phyloP scores from a whole-genome alignment of 2,113 vertebrate genomes.

The Anguilla rostrata region DNA sequence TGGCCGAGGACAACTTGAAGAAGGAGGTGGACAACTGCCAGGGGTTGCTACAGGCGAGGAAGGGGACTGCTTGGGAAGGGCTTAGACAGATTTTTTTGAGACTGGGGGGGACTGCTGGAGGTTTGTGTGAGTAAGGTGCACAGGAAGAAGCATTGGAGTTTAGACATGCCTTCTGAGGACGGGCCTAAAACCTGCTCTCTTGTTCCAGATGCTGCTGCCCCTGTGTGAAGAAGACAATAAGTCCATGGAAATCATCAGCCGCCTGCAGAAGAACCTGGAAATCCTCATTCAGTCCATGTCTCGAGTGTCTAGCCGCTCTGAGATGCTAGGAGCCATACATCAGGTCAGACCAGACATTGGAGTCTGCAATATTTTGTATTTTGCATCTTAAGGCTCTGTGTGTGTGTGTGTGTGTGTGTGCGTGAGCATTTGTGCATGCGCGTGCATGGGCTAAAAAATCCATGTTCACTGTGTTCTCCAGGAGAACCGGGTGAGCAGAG shows the following conservation, averaged over 20 bases:
- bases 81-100: neutral
- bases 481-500: slow-evolving; percentile 91
- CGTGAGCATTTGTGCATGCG: neutral
- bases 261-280: slow-evolving; percentile 84
- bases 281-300: slow-evolving; percentile 84
- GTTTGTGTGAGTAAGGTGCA: neutral
- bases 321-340: slow-evolving; percentile 94
- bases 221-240: slow-evolving; percentile 89
- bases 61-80: too few relatives aligned
- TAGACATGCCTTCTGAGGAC: neutral
- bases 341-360: slow-evolving; percentile 72
- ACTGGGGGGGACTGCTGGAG: neutral
- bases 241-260: slow-evolving; percentile 86
- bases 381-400: too few relatives aligned
- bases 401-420: neutral
- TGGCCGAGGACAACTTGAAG: slow-evolving; percentile 92
- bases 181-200: neutral
- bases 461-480: slow-evolving; percentile 38
- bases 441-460: too few relatives aligned
- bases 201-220: slow-evolving; percentile 75
- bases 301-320: slow-evolving; percentile 86
- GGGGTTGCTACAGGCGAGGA: slow-evolving; percentile 81
- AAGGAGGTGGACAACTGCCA: slow-evolving; percentile 86
- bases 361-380: neutral
- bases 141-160: neutral